These are phyloP conservation scores for Pelmatolapia mariae DNA, from an alignment of 2,113 vertebrate species.

Conservation along the genomic window DNA sequence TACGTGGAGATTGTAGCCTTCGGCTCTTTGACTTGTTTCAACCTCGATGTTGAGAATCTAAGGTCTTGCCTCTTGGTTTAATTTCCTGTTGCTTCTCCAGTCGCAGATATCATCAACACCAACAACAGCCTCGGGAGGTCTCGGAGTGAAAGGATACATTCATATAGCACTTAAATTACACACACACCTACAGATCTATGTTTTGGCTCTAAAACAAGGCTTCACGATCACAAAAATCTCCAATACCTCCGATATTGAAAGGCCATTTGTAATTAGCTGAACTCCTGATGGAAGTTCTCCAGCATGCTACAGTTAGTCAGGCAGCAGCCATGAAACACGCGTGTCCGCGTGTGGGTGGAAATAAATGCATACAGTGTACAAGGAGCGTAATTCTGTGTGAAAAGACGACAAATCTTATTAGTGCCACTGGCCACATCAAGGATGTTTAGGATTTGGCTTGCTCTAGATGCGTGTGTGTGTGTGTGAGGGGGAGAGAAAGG, in stretches of 20 bases:
- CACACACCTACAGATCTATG: neutral
- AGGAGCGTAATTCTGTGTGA: neutral
- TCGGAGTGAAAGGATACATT: neutral
- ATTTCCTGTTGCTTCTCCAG: constrained; percentile 47
- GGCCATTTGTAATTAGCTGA: constrained; percentile 4
- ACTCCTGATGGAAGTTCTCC: neutral
- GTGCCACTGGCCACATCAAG: constrained; percentile 31
- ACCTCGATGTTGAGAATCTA: neutral
- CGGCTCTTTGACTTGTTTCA: neutral
- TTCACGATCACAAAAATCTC: neutral
- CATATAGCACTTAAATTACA: neutral
- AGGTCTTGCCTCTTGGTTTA: constrained; percentile 16
- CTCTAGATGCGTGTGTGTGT: neutral
- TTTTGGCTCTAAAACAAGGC: neutral
- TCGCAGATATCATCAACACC: constrained; percentile 19
- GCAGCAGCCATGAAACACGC: neutral
- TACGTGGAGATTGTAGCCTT: neutral
- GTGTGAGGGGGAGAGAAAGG: neutral
- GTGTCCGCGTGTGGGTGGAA: neutral
- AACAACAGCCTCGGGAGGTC: neutral
- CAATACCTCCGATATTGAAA: neutral
- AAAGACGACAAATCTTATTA: constrained; percentile 36
- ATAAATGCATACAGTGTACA: neutral
- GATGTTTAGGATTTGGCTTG: constrained; percentile 6
- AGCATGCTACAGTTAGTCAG: neutral